phyloP scores from a whole-genome alignment of 2,113 vertebrate genomes.

The Salvelinus sp. region DNA sequence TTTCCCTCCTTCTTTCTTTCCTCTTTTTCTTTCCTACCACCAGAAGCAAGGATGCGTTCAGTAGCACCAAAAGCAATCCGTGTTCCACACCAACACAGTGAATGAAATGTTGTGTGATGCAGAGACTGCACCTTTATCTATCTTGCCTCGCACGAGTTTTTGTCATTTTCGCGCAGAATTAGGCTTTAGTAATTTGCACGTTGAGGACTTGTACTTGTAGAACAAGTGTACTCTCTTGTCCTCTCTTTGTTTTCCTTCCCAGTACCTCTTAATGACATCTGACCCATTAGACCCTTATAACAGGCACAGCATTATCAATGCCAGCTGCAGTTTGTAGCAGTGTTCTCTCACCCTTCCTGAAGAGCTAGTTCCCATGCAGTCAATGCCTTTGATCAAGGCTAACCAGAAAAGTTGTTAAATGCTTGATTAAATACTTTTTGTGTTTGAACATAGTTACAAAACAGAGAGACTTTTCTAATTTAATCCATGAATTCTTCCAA shows the following conservation, averaged over 20 bases:
- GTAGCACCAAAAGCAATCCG: not conserved
- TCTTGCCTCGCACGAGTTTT: too few species aligned
- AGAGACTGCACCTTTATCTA: too few species aligned
- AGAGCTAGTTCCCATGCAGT: not conserved
- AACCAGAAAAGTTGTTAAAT: conserved; percentile 12
- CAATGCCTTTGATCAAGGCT: conserved; percentile 20
- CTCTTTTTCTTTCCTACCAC: not conserved
- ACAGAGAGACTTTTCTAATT: conserved; percentile 15
- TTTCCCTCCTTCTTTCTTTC: not conserved
- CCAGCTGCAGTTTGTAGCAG: not conserved
- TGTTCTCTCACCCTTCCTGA: not conserved
- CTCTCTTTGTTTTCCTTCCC: not conserved
- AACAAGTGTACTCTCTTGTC: too few species aligned
- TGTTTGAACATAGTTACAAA: conserved; percentile 7
- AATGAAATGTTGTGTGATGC: too few species aligned
- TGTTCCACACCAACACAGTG: too few species aligned
- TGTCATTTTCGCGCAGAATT: not conserved
- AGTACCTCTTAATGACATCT: not conserved
- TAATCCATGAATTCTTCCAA: conserved; percentile 20
- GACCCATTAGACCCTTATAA: too few species aligned
- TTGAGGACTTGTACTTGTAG: not conserved
- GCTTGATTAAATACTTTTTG: conserved; percentile 3
- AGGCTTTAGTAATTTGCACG: not conserved
- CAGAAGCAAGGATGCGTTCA: too few species aligned
- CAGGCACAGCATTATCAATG: not conserved